Conservation (phyloP, 2,888 invertebrate genomes). For the Caenorhabditis sp. region DNA sequence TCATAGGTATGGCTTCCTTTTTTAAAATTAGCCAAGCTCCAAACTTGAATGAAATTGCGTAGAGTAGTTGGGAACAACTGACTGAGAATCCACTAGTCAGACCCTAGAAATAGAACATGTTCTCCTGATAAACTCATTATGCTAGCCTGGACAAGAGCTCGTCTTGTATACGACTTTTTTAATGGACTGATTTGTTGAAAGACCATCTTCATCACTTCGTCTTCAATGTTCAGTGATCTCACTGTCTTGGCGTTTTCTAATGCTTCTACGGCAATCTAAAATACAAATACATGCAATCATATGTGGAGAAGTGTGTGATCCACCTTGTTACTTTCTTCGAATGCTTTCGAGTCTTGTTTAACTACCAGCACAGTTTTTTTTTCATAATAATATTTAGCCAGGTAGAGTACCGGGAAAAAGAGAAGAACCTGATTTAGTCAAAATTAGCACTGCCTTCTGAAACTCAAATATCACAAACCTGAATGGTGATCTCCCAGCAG, state of each 20-base stretch:
- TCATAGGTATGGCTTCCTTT: conserved; percentile 47
- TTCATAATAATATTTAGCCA: conserved; percentile 50
- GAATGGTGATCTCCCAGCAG: conserved; percentile 56
- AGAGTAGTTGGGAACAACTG: conserved; percentile 83
- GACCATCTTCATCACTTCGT: conserved; percentile 40
- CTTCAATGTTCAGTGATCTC: conserved; percentile 81
- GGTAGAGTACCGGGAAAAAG: conserved; percentile 34
- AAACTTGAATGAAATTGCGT: conserved; percentile 83
- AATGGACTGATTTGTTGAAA: conserved; percentile 29
- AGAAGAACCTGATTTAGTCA: conserved; percentile 32
- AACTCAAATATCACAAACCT: not conserved
- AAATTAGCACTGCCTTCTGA: not conserved
- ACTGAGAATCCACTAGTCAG: conserved; percentile 80
- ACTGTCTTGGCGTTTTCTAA: conserved; percentile 84
- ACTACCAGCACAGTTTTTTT: conserved; percentile 11
- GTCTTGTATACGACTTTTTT: conserved; percentile 23
- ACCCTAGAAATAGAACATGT: conserved; percentile 67
- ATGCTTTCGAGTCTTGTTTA: conserved; percentile 44
- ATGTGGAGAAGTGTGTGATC: conserved; percentile 26
- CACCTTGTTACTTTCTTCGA: conserved; percentile 60
- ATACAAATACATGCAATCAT: too few relatives aligned
- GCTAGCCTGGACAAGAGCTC: conserved; percentile 32
- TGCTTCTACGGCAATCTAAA: conserved; percentile 83
- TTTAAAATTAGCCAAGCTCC: conserved; percentile 81
- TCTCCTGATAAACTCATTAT: too few relatives aligned